Base-by-base conservation (phyloP, 1,140 invertebrate genomes). In the Zaprionus ghesquierei region DNA sequence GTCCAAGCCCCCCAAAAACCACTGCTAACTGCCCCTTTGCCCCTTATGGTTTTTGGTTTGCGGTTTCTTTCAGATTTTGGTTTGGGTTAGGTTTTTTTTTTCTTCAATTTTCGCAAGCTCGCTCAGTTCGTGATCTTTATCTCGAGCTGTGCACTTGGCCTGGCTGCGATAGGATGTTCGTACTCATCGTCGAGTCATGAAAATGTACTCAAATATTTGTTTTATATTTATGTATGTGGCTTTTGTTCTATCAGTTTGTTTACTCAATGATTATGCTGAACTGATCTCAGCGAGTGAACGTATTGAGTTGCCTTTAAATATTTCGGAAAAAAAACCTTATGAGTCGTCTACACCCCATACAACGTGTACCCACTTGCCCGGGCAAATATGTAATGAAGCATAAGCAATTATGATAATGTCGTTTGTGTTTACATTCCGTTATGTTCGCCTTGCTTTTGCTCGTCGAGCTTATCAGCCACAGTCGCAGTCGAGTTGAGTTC, bases 331-430 rank as follows among this genome's bases (percentile, higher is more conserved):
- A 15, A 38, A 15, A 5, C n/a, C 5, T 6, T 6, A 15, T 38
- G 35, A 41, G n/a, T 41, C 35, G 35, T 41, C 35, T 41, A 15
- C 13, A 15, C 33, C 13, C 33, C 5, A n/a, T n/a, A 13, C 38
- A 22, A 9, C 10, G 29, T 55, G 61, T 69, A 56, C 38, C 22
- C n/a, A 5, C 41, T 27, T 33, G 33, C 41, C 41, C 49, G 41
- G 54, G 73, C 82, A 89, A 87, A 89, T 84, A 87, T 87, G 84
- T 89, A 87, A 87, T 87, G 84, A 87, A 89, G 84, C 84, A 89
- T 87, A 89, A 89, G 74, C 84, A 87, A 87, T 87, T 89, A 87
- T 87, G 84, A 87, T 87, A 87, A 87, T 89, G 84, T 80, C 79
- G 79, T 59, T 77, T 59, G 53, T 74, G 72, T 89, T 79, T 89